Evolutionary conservation across 2,888 invertebrate species (phyloP).

Genomic region (Eristalinus sepulchralis): DNA sequence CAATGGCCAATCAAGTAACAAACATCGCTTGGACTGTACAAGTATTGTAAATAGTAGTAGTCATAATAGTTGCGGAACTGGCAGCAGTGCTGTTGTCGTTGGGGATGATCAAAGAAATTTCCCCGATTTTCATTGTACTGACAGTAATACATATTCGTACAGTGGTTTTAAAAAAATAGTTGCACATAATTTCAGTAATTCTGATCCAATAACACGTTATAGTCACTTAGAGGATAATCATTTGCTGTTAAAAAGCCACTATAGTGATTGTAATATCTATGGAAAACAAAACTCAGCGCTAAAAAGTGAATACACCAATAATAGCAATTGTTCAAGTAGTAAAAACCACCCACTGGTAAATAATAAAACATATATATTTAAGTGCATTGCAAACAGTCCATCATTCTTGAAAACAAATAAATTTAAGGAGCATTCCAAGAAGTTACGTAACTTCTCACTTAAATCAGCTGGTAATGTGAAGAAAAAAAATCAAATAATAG

Average conservation of each 20-base stretch:
- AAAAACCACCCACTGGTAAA: slow-evolving; percentile 79
- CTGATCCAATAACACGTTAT: slow-evolving; percentile 75
- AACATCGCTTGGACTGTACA: slow-evolving; percentile 69
- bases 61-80: slow-evolving; percentile 69
- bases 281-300: slow-evolving; percentile 76
- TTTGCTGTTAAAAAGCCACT: slow-evolving; percentile 78
- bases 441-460: slow-evolving; percentile 79
- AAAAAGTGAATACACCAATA: slow-evolving; percentile 74
- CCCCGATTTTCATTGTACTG: slow-evolving; percentile 66
- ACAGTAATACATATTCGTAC: slow-evolving; percentile 62
- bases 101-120: slow-evolving; percentile 72
- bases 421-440: slow-evolving; percentile 80
- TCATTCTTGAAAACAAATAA: slow-evolving; percentile 80
- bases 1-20: slow-evolving; percentile 67
- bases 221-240: slow-evolving; percentile 73
- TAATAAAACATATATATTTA: slow-evolving; percentile 80
- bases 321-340: slow-evolving; percentile 66
- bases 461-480: slow-evolving; percentile 78
- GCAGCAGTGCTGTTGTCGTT: slow-evolving; percentile 70
- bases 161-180: slow-evolving; percentile 73
- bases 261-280: slow-evolving; percentile 79
- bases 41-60: slow-evolving; percentile 74
- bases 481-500: slow-evolving; percentile 79
- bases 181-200: slow-evolving; percentile 76
- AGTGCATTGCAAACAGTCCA: slow-evolving; percentile 80